Base-by-base conservation (phyloP, 1,140 invertebrate species). In the Lepeophtheirus salmonis region DNA sequence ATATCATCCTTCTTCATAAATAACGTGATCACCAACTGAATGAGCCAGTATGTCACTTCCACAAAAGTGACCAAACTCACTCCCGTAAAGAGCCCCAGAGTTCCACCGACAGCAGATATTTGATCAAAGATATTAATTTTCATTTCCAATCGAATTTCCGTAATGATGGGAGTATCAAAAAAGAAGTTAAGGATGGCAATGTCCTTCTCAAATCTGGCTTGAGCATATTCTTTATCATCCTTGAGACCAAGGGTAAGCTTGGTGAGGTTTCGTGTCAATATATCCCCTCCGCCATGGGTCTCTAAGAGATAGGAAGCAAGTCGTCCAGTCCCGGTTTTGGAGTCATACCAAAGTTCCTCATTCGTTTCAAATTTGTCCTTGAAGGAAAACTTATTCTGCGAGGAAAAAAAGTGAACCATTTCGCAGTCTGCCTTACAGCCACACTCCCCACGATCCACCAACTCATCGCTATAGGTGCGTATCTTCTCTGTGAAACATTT, bases 141-240 rank as follows among this genome's bases (percentile, higher is more conserved):
- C 54, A 56, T 56, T 20, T 56, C 54, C 18, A 56, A 16, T 10
- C n/a, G 21, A 25, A 57, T 57, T 48, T 57, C 23, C 2, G 54
- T 56, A 10, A 56, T 56, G 17, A 56, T 56, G 4, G 54, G 54
- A 4, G 54, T 56, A 56, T 56, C 54, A 25, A 56, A 56, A 17
- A 56, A 56, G 54, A 56, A 56, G 23, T 56, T 56, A 6, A 56
- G 10, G 10, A 56, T 25, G 54, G 54, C n/a, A 17, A 56, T 25
- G 54, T 56, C 54, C 20, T 56, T 22, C 17, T 56, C 23, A 25
- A 56, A 56, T 25, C 54, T 20, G 4, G 6, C 3, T 10, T 20
- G 12, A 12, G 54, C 54, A 12, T 18, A 56, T 20, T 56, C 54
- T 20, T 10, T 4, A n/a, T 56, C 23, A 12, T 3, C 12, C 23